These are phyloP conservation scores for Cheiracanthium punctorium DNA, from an alignment of 2,888 invertebrate genomes.

Conservation along the genomic window DNA sequence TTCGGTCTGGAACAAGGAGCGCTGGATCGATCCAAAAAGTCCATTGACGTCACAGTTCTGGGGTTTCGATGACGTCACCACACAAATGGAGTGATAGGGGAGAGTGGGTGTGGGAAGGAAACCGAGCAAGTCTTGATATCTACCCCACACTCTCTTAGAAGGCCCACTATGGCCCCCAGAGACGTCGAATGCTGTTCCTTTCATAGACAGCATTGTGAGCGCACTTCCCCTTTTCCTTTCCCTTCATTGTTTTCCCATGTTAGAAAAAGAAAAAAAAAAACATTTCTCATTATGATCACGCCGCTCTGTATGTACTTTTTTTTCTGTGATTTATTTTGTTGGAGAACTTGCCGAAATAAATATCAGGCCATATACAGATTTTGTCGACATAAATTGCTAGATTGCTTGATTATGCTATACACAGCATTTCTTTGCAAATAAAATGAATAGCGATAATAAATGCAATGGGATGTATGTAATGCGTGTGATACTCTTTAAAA, in stretches of 20 bases:
- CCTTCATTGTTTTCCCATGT: neutral
- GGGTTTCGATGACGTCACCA: neutral
- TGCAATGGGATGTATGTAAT: too few relatives aligned
- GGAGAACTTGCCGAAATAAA: neutral
- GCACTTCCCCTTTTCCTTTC: neutral
- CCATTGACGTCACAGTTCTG: conserved; percentile 8
- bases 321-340: neutral
- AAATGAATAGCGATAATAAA: too few relatives aligned
- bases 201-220: neutral
- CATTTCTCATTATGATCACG: conserved; percentile 8
- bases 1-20: neutral
- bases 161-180: neutral
- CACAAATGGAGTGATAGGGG: neutral
- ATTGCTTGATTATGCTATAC: neutral
- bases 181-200: neutral
- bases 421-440: neutral
- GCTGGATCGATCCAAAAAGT: neutral
- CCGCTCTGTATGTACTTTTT: neutral
- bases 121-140: neutral
- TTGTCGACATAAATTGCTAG: neutral
- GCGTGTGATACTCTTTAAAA: too few relatives aligned
- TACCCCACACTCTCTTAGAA: neutral
- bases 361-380: neutral
- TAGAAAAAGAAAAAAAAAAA: neutral
- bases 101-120: neutral